Conservation (phyloP, 2,888 invertebrate genomes). For the Polydrusus tereticollis region DNA sequence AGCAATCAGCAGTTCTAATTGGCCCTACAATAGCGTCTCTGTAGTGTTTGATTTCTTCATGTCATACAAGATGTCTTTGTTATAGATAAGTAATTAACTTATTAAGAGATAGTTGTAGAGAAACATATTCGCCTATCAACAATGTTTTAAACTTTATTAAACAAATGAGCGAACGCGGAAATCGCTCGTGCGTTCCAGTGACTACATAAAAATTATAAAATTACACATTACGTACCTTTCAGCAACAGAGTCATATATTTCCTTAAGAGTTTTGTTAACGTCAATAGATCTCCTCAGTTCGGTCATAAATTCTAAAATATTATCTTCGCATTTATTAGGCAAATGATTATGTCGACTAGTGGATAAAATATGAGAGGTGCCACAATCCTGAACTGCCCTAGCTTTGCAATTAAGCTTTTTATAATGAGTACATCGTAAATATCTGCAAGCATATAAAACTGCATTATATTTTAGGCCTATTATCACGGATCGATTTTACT, state of each 20-base stretch:
- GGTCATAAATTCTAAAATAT: slow-evolving; percentile 51
- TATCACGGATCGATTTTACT: too few species aligned
- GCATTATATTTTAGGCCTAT: not conserved
- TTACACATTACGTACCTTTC: slow-evolving; percentile 44
- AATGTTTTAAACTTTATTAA: too few species aligned
- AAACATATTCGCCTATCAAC: too few species aligned
- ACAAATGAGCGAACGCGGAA: too few species aligned
- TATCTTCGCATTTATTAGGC: slow-evolving; percentile 49
- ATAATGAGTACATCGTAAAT: slow-evolving; percentile 52
- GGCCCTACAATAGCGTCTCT: too few species aligned
- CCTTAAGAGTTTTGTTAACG: slow-evolving; percentile 46
- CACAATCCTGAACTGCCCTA: slow-evolving; percentile 49
- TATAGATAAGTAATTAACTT: too few species aligned
- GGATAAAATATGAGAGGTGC: slow-evolving; percentile 43
- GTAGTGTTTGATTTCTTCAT: too few species aligned
- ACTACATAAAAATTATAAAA: not conserved
- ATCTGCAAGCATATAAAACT: slow-evolving; percentile 45
- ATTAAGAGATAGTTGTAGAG: too few species aligned
- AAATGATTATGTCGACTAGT: slow-evolving; percentile 54
- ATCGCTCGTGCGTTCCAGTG: not conserved
- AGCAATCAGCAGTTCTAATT: too few species aligned
- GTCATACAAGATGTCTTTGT: too few species aligned
- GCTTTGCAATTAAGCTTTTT: slow-evolving; percentile 52
- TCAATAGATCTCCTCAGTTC: slow-evolving; percentile 48
- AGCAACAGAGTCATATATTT: slow-evolving; percentile 54